A percentile compares a stretch with the other conserved stretches of the same genome.
phyloP scores from a whole-genome alignment of 2,113 vertebrate genomes.

The Riparia riparia region DNA sequence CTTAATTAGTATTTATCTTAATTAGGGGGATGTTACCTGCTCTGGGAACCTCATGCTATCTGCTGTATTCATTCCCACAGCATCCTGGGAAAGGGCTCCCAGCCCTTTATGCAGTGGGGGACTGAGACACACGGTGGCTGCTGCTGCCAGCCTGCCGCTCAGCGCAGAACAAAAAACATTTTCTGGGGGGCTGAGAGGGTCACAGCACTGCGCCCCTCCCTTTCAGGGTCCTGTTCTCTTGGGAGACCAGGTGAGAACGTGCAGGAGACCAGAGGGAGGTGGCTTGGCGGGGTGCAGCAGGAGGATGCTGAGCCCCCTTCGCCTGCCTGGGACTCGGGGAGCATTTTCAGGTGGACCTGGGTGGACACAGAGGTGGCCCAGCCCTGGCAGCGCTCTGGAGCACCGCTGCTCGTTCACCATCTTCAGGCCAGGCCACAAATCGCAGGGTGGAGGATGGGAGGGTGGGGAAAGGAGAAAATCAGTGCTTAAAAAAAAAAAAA shows the following conservation, averaged over 20 bases:
- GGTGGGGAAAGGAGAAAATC: constrained; percentile 14
- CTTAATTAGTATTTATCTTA: constrained; percentile 72
- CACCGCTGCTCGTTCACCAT: constrained; percentile 8
- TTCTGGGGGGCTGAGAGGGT: neutral
- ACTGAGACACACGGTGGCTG: neutral
- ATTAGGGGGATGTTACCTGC: constrained; percentile 65
- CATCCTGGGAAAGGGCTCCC: constrained; percentile 21
- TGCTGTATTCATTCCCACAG: constrained; percentile 2
- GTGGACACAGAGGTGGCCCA: neutral
- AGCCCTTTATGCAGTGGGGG: neutral
- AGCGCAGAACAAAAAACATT: neutral
- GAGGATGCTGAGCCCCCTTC: neutral
- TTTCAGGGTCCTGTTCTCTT: neutral
- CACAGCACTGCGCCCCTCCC: neutral
- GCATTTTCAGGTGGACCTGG: fast-evolving
- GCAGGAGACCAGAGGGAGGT: neutral
- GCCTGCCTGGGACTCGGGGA: fast-evolving
- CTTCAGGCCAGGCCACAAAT: constrained; percentile 62
- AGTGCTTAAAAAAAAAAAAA: neutral
- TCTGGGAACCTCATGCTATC: constrained; percentile 38
- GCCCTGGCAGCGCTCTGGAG: neutral
- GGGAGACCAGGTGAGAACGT: neutral
- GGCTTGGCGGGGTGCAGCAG: fast-evolving
- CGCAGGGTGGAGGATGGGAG: constrained; percentile 38
- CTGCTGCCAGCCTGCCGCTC: neutral